Conservation (phyloP, 2,888 invertebrate species). For the Sesia apiformis region DNA sequence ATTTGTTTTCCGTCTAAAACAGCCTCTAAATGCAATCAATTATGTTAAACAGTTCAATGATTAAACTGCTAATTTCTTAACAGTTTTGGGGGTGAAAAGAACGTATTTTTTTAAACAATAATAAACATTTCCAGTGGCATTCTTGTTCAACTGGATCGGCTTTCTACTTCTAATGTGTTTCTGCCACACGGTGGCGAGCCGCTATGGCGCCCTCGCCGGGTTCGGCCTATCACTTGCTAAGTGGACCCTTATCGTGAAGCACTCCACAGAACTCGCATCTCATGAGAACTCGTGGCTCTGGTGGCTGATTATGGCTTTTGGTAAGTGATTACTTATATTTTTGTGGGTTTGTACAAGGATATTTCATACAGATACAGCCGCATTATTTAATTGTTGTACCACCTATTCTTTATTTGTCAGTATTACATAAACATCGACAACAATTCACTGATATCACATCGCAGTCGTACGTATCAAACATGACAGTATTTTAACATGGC, state of each 20-base stretch:
- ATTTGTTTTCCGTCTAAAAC: not conserved
- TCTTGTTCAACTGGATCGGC: constrained; percentile 97
- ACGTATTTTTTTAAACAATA: not conserved
- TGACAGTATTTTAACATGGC: too few species aligned
- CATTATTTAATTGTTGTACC: too few species aligned
- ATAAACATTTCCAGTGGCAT: constrained; percentile 79
- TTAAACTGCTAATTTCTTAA: too few species aligned
- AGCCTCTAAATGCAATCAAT: not conserved
- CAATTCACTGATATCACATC: too few species aligned
- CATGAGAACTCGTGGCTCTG: constrained; percentile 93
- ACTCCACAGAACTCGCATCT: constrained; percentile 89
- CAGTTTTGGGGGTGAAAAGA: too few species aligned
- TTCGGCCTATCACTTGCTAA: constrained; percentile 95
- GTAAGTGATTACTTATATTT: constrained; percentile 53
- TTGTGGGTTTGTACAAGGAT: too few species aligned
- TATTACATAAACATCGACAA: too few species aligned
- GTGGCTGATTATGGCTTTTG: constrained; percentile 94
- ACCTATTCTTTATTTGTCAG: too few species aligned
- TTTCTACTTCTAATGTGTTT: constrained; percentile 94
- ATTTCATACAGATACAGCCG: too few species aligned
- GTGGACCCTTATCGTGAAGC: constrained; percentile 95
- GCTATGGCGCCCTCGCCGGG: constrained; percentile 93
- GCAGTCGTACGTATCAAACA: too few species aligned
- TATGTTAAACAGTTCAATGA: too few species aligned
- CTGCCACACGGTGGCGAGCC: constrained; percentile 94